phyloP scores from a whole-genome alignment of 2,888 invertebrate genomes.

The Melinopterus prodromus region DNA sequence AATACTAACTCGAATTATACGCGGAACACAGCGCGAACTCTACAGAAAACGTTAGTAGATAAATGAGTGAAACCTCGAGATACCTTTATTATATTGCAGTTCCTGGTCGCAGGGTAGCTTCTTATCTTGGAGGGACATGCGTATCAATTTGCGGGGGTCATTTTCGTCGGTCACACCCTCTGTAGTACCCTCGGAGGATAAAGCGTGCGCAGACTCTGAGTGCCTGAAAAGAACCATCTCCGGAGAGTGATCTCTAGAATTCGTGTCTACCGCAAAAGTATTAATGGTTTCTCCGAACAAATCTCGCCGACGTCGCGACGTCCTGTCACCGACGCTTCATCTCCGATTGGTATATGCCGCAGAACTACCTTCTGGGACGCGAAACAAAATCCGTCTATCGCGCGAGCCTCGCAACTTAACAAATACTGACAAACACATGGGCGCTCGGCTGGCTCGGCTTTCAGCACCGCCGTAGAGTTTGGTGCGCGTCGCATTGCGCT shows the following conservation, averaged over 20 bases:
- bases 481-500: background rate
- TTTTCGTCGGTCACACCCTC: conserved; percentile 58
- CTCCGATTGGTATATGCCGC: no score
- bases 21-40: background rate
- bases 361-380: no score
- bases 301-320: background rate
- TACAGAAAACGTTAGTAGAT: no score
- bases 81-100: conserved; percentile 45
- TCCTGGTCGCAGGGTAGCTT: conserved; percentile 27
- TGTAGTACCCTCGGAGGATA: conserved; percentile 60
- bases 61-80: no score
- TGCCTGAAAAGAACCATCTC: conserved; percentile 44
- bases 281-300: background rate
- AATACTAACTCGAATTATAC: background rate
- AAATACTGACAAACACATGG: no score
- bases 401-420: no score
- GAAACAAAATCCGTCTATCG: no score
- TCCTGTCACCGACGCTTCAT: background rate
- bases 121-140: conserved; percentile 63
- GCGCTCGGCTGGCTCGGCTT: no score
- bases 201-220: conserved; percentile 47
- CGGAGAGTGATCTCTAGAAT: background rate
- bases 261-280: background rate
- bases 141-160: conserved; percentile 64
- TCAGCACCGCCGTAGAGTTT: no score